These are phyloP conservation scores for Gibbula magus DNA, from an alignment of 2,888 invertebrate species.

Conservation along the genomic window DNA sequence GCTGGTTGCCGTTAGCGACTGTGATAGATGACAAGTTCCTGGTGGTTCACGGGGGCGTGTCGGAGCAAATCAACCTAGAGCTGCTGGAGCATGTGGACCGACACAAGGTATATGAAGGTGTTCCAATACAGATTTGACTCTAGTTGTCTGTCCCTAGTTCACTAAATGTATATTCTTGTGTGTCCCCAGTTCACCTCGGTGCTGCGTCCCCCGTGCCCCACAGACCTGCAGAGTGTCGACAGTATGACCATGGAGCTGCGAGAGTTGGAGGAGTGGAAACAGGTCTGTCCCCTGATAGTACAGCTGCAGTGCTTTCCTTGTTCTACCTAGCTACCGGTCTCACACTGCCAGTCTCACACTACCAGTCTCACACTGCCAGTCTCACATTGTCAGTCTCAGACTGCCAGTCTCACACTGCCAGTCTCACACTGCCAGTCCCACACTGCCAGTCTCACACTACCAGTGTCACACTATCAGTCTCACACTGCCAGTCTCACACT, in stretches of 20 bases:
- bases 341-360: too few species aligned
- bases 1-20: slow-evolving; percentile 93
- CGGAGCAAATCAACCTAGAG: slow-evolving; percentile 87
- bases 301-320: not conserved
- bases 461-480: too few species aligned
- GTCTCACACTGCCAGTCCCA: too few species aligned
- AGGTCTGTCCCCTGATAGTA: slow-evolving; percentile 78
- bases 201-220: slow-evolving; percentile 83
- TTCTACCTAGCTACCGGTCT: not conserved
- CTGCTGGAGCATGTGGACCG: slow-evolving; percentile 87
- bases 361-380: too few species aligned
- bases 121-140: too few species aligned
- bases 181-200: slow-evolving; percentile 87
- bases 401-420: too few species aligned
- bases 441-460: too few species aligned
- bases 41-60: slow-evolving; percentile 94
- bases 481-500: too few species aligned
- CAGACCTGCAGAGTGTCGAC: slow-evolving; percentile 61
- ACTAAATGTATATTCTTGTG: too few species aligned
- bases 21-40: slow-evolving; percentile 92
- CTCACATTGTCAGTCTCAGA: too few species aligned
- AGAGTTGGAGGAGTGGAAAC: slow-evolving; percentile 85
- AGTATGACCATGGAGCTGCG: slow-evolving; percentile 81
- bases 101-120: slow-evolving; percentile 88
- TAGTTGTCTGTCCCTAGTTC: slow-evolving; percentile 80